Base-by-base conservation (phyloP, 2,113 vertebrate genomes). In the Nymphicus hollandicus region DNA sequence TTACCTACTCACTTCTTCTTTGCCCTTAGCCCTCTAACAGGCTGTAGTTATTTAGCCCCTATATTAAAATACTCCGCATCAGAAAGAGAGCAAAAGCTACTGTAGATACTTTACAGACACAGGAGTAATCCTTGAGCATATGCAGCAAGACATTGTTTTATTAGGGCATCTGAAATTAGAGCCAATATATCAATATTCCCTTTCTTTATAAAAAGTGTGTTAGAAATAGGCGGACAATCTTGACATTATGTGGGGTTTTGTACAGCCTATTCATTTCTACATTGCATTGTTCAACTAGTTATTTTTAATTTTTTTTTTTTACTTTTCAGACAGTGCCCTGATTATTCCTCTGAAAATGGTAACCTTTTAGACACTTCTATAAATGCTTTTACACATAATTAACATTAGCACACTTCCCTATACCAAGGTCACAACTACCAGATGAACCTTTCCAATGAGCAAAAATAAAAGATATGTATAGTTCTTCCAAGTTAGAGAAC, bases 301-400 rank as follows among this genome's bases (percentile, higher is more conserved):
- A 94, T 93, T 97, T 96, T 96, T 65, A 92, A 81, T 88, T 81
- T 84, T 88, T 84, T 84, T 88, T 84, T 65, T 71, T 78, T 86
- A 84, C 44, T 68, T 88, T 84, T 52, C 90, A 93, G 85, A 50
- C 31, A 43, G 72, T 91, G 95, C 13, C 77, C 90, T 89, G 89
- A 95, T 95, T 95, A 91, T 95, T 91, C 89, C 70, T 44, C 27
- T 65, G 73, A 89, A 77, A 89, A 81, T 13, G 52, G 44, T 43
- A 88, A 72, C 55, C 33, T 86, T 94, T 93, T 37, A 86, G 88
- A 86, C 64, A 81, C 41, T 31, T 94, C 86, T 71, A 83, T 11
- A 88, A 93, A 88, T 52, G 35, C 43, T 68, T 86, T 88, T 90
- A 81, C 33, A 91, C 17, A n/a, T 35, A 43, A 91, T 93, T 79